Evolutionary conservation across 2,888 invertebrate genomes (phyloP).

Genomic region (Noctua janthina): DNA sequence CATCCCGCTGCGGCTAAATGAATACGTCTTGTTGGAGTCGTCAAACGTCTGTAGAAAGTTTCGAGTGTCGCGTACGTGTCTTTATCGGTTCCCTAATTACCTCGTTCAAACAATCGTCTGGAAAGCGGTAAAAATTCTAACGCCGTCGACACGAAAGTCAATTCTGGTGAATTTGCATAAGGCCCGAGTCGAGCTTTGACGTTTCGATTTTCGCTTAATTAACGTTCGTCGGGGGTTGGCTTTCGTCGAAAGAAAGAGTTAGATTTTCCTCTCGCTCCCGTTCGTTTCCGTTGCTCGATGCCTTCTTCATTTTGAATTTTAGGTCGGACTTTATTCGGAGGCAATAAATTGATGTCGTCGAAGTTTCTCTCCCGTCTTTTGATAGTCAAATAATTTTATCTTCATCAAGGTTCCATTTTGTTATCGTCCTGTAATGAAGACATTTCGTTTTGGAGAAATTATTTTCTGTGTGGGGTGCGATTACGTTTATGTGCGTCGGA

Average conservation of each 20-base stretch:
- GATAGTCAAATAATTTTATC: constrained; percentile 87
- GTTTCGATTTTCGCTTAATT: constrained; percentile 90
- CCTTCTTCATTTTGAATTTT: constrained; percentile 81
- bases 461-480: constrained; percentile 58
- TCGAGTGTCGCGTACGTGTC: constrained; percentile 70
- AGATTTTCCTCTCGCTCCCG: constrained; percentile 79
- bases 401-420: constrained; percentile 80
- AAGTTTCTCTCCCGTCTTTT: constrained; percentile 83
- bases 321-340: constrained; percentile 80
- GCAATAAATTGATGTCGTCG: constrained; percentile 85
- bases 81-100: constrained; percentile 82
- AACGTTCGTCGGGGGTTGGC: constrained; percentile 82
- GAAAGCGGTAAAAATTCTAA: constrained; percentile 83
- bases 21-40: constrained; percentile 58
- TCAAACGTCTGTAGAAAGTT: constrained; percentile 66
- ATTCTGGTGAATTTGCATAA: constrained; percentile 88
- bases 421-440: constrained; percentile 80
- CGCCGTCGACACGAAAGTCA: constrained; percentile 84
- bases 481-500: constrained; percentile 56
- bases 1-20: constrained; percentile 47
- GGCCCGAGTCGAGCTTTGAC: constrained; percentile 86
- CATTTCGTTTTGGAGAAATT: constrained; percentile 70
- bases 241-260: constrained; percentile 83
- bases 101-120: constrained; percentile 84
- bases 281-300: constrained; percentile 78